These are phyloP conservation scores for Gastracanthus pulcherrimus DNA, from an alignment of 2,888 invertebrate species.

Conservation along the genomic window DNA sequence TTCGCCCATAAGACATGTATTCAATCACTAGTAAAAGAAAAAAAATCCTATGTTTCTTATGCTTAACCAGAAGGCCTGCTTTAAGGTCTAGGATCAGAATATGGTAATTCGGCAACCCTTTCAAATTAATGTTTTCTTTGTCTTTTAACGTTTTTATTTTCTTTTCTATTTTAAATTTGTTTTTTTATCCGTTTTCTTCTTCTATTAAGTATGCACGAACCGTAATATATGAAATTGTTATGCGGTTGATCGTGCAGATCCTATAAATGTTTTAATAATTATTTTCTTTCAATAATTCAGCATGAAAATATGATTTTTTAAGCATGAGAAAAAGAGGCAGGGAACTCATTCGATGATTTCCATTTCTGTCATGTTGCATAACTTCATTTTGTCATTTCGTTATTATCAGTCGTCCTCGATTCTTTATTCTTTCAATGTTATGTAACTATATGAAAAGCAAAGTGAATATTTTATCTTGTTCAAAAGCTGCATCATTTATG, in stretches of 20 bases:
- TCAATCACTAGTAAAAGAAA: slow-evolving; percentile 73
- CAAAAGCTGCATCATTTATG: too few species aligned
- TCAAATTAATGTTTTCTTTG: slow-evolving; percentile 43
- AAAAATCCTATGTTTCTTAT: slow-evolving; percentile 77
- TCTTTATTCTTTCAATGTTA: background rate
- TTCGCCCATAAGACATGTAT: slow-evolving; percentile 58
- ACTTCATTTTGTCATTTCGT: slow-evolving; percentile 17
- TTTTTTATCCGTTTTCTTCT: background rate
- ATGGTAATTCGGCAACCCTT: slow-evolving; percentile 84
- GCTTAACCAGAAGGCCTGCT: slow-evolving; percentile 87
- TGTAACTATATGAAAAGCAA: background rate
- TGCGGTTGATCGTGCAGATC: slow-evolving; percentile 18
- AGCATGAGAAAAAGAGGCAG: slow-evolving; percentile 55
- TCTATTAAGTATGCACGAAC: slow-evolving; percentile 36
- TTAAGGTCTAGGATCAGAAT: slow-evolving; percentile 94
- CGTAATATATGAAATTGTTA: background rate
- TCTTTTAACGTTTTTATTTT: background rate
- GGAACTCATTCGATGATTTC: slow-evolving; percentile 47
- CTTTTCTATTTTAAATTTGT: background rate
- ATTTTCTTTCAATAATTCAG: background rate
- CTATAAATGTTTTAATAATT: slow-evolving; percentile 17
- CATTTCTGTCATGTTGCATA: slow-evolving; percentile 36
- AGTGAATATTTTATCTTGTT: too few species aligned
- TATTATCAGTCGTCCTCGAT: background rate
- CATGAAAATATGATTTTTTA: slow-evolving; percentile 42